A percentile compares a stretch with the other conserved stretches of the same genome.
phyloP scores from a whole-genome alignment of 2,888 invertebrate species.

The Drosophila tanythrix region DNA sequence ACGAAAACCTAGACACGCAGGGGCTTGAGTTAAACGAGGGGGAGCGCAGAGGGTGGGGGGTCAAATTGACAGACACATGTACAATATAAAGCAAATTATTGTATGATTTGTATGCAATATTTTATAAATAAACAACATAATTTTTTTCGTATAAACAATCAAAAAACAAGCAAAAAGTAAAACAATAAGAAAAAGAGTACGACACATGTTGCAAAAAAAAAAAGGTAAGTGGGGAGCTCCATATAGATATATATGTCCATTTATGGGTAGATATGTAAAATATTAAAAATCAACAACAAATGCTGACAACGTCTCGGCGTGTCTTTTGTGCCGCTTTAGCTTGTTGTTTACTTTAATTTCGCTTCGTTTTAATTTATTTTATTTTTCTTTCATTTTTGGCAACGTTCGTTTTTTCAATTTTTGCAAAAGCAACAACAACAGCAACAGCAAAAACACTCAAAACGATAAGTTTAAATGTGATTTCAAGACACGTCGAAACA shows the following conservation, averaged over 20 bases:
- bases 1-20: constrained; percentile 26
- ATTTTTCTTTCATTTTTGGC: constrained; percentile 42
- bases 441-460: constrained; percentile 10
- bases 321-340: constrained; percentile 63
- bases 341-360: constrained; percentile 65
- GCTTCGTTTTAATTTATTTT: constrained; percentile 39
- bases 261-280: constrained; percentile 37
- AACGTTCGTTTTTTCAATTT: constrained; percentile 51
- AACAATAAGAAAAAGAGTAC: constrained; percentile 24
- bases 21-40: background rate
- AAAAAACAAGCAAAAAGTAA: constrained; percentile 34
- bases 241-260: constrained; percentile 27
- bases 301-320: constrained; percentile 67
- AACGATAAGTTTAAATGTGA: constrained; percentile 49
- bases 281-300: constrained; percentile 29
- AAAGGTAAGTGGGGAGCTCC: constrained; percentile 11
- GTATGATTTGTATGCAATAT: constrained; percentile 72
- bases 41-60: background rate
- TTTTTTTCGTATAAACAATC: constrained; percentile 56
- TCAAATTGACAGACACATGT: constrained; percentile 39
- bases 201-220: constrained; percentile 42
- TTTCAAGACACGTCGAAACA: constrained; percentile 30
- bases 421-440: constrained; percentile 45
- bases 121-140: constrained; percentile 66
- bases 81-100: constrained; percentile 58